Percentiles rank a stretch among this genome's conserved stretches.
phyloP scores from a whole-genome alignment of 2,888 invertebrate genomes.

The Icerya purchasi region DNA sequence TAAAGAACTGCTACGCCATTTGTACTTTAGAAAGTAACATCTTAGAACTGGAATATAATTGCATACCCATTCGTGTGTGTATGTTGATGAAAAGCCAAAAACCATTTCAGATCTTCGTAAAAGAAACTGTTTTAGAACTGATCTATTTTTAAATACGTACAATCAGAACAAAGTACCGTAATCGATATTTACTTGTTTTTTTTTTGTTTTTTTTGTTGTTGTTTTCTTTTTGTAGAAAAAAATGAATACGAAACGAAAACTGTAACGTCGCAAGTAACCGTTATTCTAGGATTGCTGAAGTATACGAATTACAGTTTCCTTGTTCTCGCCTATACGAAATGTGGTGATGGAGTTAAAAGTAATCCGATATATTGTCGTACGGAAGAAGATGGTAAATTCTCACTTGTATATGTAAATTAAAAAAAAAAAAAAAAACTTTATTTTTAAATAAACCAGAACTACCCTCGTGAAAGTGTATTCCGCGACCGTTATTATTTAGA shows the following conservation, averaged over 20 bases:
- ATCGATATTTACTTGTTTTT: no score
- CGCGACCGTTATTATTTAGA: constrained; percentile 1
- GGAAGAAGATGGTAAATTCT: constrained; percentile 56
- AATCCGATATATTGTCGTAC: constrained; percentile 67
- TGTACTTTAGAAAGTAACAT: no score
- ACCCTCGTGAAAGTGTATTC: not conserved
- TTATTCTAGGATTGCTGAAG: constrained; percentile 52
- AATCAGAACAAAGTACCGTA: no score
- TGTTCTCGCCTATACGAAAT: constrained; percentile 67
- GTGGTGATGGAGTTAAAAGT: constrained; percentile 72
- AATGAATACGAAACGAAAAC: constrained; percentile 39
- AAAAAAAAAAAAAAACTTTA: no score
- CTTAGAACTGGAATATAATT: no score
- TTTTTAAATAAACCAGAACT: not conserved
- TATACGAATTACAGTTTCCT: constrained; percentile 84
- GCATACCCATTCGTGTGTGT: no score
- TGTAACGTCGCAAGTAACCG: constrained; percentile 43
- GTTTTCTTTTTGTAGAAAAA: constrained; percentile 32
- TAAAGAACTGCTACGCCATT: no score
- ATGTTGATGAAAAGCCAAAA: no score
- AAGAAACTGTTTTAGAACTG: no score
- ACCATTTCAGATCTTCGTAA: no score
- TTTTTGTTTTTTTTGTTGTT: no score
- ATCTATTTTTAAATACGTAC: no score
- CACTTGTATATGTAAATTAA: constrained; percentile 1